These are phyloP conservation scores for Porites lobata DNA, from an alignment of 92 coral and sea anemone species.

Conservation along the genomic window DNA sequence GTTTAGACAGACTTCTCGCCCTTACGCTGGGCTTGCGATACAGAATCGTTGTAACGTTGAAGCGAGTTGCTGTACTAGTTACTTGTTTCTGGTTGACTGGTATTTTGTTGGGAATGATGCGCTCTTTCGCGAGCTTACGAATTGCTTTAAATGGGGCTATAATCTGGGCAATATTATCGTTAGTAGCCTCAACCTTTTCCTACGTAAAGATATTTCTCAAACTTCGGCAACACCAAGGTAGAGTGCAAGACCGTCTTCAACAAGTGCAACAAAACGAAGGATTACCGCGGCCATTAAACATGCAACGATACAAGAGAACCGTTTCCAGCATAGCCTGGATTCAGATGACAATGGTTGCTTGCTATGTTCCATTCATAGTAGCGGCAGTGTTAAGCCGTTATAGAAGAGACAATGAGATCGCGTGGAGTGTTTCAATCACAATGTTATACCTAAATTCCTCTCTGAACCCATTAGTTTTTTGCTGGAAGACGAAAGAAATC, in stretches of 20 bases:
- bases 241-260: not conserved
- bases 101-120: not conserved
- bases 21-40: not conserved
- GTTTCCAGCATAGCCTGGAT: conserved; percentile 11
- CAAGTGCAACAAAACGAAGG: not conserved
- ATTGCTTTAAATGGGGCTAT: not conserved
- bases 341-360: conserved; percentile 2
- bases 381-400: not conserved
- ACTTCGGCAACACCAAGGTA: not conserved
- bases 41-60: conserved; percentile 1
- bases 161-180: not conserved
- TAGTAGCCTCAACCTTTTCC: not conserved
- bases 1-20: conserved; percentile 25
- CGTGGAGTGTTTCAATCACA: not conserved
- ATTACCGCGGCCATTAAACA: not conserved
- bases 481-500: not conserved
- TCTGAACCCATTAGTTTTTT: not conserved
- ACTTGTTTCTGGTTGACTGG: not conserved
- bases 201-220: not conserved
- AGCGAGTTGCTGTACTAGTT: not conserved
- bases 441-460: not conserved
- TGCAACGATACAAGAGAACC: conserved; percentile 1
- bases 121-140: not conserved
- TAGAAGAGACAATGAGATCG: not conserved
- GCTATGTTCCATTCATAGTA: not conserved